A percentile compares a stretch with the other conserved stretches of the same genome.
Evolutionary conservation across 2,797 vertebrate species (phyloP).

Genomic region (Cheirogaleus major): DNA sequence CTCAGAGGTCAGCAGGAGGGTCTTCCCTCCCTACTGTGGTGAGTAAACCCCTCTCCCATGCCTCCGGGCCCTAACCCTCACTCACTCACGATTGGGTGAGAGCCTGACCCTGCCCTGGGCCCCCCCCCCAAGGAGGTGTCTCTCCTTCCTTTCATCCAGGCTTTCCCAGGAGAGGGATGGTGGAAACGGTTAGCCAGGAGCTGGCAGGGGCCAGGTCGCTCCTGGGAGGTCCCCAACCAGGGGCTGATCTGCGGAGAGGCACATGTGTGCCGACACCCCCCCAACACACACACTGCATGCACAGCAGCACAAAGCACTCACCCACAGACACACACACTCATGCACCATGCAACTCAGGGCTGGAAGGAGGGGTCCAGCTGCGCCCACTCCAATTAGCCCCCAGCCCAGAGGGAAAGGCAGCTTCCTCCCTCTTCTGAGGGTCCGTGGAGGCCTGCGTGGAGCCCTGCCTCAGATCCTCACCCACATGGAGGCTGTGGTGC

Average conservation of each 20-base stretch:
- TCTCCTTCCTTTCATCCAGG: not conserved
- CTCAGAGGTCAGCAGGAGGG: not conserved
- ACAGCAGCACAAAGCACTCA: no score
- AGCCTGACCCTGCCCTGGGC: not conserved
- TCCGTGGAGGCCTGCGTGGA: not conserved
- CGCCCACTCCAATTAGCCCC: not conserved
- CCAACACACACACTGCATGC: not conserved
- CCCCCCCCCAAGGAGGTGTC: fast-evolving
- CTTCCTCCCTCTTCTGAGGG: not conserved
- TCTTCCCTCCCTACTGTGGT: not conserved
- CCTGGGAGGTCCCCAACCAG: not conserved
- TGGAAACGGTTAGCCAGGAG: not conserved
- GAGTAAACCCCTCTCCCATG: not conserved
- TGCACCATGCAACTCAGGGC: not conserved
- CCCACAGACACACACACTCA: fast-evolving
- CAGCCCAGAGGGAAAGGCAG: not conserved
- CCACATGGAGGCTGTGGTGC: not conserved
- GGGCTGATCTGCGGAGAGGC: not conserved
- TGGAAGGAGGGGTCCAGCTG: not conserved
- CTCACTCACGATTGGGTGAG: not conserved
- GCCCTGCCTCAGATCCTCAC: no score
- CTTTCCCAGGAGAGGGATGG: not conserved
- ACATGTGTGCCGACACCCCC: not conserved
- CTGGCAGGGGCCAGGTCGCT: not conserved
- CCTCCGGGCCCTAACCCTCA: no score